Evolutionary conservation across 1,140 invertebrate species (phyloP).

Genomic region (Aporrectodea caliginosa): DNA sequence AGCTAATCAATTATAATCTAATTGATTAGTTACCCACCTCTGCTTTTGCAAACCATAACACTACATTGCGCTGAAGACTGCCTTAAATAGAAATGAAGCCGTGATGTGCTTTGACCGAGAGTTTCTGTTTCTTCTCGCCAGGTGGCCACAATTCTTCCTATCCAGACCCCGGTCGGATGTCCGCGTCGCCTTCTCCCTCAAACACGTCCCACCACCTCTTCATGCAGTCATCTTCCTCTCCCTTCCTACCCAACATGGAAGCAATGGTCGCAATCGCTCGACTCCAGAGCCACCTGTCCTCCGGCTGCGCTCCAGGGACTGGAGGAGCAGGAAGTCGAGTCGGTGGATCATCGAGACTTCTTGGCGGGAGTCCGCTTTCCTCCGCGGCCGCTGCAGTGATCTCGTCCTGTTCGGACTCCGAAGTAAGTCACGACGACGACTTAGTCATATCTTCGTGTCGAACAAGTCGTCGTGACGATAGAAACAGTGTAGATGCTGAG

Average conservation of each 20-base stretch:
- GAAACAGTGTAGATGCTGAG: not conserved
- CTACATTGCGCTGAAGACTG: too few species aligned
- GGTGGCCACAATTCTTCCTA: too few species aligned
- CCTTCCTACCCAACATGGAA: not conserved
- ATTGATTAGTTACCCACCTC: too few species aligned
- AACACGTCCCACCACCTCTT: not conserved
- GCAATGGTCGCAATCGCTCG: not conserved
- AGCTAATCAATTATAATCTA: too few species aligned
- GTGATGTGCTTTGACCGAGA: too few species aligned
- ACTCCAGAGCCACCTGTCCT: not conserved
- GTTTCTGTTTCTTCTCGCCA: too few species aligned
- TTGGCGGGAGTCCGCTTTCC: not conserved
- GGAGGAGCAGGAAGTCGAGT: not conserved
- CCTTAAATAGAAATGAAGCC: too few species aligned
- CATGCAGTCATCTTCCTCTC: not conserved
- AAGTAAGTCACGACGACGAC: not conserved
- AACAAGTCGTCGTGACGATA: not conserved
- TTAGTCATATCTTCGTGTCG: not conserved
- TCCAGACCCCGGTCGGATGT: too few species aligned
- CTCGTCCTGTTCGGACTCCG: not conserved
- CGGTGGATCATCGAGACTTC: not conserved
- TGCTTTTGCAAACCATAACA: too few species aligned
- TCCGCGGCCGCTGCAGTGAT: not conserved
- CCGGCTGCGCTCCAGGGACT: not conserved
- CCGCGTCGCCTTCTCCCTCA: too few species aligned